Evolutionary conservation across 2,888 invertebrate species (phyloP).

Genomic region (Osmoderma eremita): DNA sequence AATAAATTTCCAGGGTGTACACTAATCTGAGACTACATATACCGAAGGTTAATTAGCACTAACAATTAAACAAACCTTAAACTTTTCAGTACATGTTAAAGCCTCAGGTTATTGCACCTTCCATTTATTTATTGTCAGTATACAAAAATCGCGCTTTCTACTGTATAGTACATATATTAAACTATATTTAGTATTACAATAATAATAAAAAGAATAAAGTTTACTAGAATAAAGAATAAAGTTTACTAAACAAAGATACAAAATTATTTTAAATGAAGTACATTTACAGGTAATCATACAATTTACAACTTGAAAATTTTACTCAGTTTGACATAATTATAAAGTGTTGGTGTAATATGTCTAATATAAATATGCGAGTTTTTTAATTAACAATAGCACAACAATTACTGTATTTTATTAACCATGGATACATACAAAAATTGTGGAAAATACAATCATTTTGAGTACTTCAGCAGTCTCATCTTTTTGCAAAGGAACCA

Average conservation of each 20-base stretch:
- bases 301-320: constrained; percentile 20
- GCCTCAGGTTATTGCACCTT: constrained; percentile 11
- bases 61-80: constrained; percentile 2
- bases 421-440: constrained; percentile 23
- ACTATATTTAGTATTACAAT: constrained; percentile 1
- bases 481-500: constrained; percentile 33
- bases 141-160: constrained; percentile 10
- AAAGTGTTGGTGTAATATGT: no score
- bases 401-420: constrained; percentile 31
- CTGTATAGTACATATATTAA: constrained; percentile 3
- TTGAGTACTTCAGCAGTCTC: constrained; percentile 30
- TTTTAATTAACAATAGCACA: constrained; percentile 1
- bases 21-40: constrained; percentile 13
- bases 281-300: not conserved
- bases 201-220: constrained; percentile 1
- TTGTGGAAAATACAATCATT: constrained; percentile 29
- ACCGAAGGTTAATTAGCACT: not conserved
- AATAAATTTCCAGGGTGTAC: constrained; percentile 2
- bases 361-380: constrained; percentile 5
- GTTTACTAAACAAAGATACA: not conserved
- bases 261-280: not conserved
- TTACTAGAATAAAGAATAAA: constrained; percentile 4
- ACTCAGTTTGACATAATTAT: constrained; percentile 2
- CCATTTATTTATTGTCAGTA: constrained; percentile 29
- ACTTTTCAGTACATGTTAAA: not conserved